Evolutionary conservation across 2,797 vertebrate species (phyloP), one percentile per base, ranked within the genome.

Genomic region (Taenioides sp.): DNA sequence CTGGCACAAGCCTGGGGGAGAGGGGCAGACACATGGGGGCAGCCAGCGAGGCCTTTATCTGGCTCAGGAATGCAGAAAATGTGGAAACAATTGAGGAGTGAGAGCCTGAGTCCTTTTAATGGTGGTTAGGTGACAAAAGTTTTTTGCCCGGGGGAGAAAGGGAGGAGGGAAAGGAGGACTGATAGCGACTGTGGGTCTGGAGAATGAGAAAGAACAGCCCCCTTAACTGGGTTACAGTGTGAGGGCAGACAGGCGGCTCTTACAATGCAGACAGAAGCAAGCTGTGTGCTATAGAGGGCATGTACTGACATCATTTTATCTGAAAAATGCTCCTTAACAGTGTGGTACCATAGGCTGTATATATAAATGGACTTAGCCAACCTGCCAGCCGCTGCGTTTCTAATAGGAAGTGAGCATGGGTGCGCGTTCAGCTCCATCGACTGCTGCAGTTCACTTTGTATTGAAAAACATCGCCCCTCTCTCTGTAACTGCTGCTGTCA

Each of bases 31-130:
- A 79, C 80, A 80, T 81, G 63, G 77, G 84, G 63, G 77, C 75
- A 80, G 82, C 83, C 81, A 84, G 74, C 80, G 43, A 84, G 87
- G 88, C 89, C 81, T 94, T 94, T 94, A 94, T 95, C 93, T 92
- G 75, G 83, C 88, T 79, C 91, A 94, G 92, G 93, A 94, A 94
- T 94, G 93, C 92, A 94, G 92, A 95, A 94, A 94, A 94, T 94
- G 92, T 90, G 87, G 89, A 91, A 94, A 94, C 93, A 94, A 94
- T 94, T 85, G 90, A 72, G 82, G 83, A 89, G 85, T 77, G 84
- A 92, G 90, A 86, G 86, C 85, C 27, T 6, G 25, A 78, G 81
- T 81, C 92, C 22, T 92, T 90, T 55, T 93, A 90, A 92, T 91
- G 91, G 91, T 84, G 90, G 86, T 20, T 84, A 92, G 91, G 92